phyloP scores from a whole-genome alignment of 2,888 invertebrate genomes.

The Liodrosophila aerea region DNA sequence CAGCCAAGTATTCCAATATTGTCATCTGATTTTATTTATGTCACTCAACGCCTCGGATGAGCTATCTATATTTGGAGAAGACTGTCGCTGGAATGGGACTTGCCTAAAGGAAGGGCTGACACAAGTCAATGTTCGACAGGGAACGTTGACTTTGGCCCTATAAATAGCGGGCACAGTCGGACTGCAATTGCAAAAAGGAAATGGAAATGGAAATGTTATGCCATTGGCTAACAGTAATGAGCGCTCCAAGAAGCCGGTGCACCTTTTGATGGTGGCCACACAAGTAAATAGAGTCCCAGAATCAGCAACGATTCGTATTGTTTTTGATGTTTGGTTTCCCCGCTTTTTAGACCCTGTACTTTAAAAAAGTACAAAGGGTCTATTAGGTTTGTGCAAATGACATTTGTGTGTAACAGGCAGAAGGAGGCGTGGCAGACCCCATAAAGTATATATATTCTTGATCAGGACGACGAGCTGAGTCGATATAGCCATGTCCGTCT shows the following conservation, averaged over 20 bases:
- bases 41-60: neutral
- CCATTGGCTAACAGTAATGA: neutral
- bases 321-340: too few relatives aligned
- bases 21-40: neutral
- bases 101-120: neutral
- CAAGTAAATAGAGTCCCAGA: neutral
- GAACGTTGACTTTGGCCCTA: constrained; percentile 61
- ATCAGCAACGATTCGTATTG: too few relatives aligned
- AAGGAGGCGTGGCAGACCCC: too few relatives aligned
- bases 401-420: too few relatives aligned
- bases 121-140: constrained; percentile 41
- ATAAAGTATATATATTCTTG: too few relatives aligned
- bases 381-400: too few relatives aligned
- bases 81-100: neutral
- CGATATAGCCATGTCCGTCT: too few relatives aligned
- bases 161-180: constrained; percentile 45
- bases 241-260: neutral
- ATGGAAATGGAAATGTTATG: constrained; percentile 6
- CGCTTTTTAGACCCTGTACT: too few relatives aligned
- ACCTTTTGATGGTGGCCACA: constrained; percentile 28
- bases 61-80: neutral
- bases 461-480: too few relatives aligned
- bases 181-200: constrained; percentile 24
- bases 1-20: too few relatives aligned
- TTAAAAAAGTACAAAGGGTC: too few relatives aligned